Base-by-base conservation (phyloP, 2,888 invertebrate genomes). In the Incurvaria masculella region DNA sequence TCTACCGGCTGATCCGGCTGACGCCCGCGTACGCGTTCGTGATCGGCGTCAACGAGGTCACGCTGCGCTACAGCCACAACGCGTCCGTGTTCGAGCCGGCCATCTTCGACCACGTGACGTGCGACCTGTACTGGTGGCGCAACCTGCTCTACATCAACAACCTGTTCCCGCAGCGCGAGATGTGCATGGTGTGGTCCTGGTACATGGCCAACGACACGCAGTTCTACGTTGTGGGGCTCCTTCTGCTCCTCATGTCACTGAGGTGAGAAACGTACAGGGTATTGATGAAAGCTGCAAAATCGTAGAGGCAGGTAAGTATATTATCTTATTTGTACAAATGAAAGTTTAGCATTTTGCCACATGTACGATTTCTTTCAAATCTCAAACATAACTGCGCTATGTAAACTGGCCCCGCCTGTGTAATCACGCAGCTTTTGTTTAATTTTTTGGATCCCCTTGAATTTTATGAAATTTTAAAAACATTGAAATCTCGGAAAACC, bases 151-250 rank as follows among this genome's bases (percentile, higher is more conserved):
- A 90, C 63, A 86, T 91, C 59, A 91, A 91, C 66, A 91, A 90
- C 60, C 81, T 89, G 62, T 91, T 81, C 63, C 86, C 88, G 0
- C 84, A 86, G 61, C 74, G 79, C 20, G 89, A 90, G 61, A 87
- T 88, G 79, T 90, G 89, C 64, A 88, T 90, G 87, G 79, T 87
- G 49, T 90, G 89, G 89, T 87, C 87, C 43, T 90, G 89, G 89
- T 90, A 90, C 58, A 85, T 90, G 80, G 87, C 89, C 8, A 89
- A 89, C 58, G 89, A 89, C 60, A 88, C 87, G 51, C 89, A 89
- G 65, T 89, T 89, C 65, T 89, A 88, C 62, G 76, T 86, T 5
- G 78, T 89, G 55, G 86, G 87, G 20, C 80, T 84, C 17, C 68
- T 87, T 50, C 62, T 89, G 26, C 67, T 89, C 27, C 68, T 87